Base-by-base conservation (phyloP, 2,888 invertebrate species). In the Blastobasis adustella region DNA sequence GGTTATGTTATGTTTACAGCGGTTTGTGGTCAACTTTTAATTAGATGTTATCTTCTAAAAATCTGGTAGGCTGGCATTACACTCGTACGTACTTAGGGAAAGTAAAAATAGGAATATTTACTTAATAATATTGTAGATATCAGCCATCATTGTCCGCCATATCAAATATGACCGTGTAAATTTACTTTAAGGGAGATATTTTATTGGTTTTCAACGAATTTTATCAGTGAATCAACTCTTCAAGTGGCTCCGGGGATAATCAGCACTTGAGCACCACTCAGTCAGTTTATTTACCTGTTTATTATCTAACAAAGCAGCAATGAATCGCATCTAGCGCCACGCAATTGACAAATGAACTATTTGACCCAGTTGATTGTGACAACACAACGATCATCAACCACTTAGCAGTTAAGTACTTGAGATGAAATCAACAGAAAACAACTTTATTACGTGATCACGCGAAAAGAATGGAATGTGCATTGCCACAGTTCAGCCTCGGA, bases 401-500 rank as follows among this genome's bases (percentile, higher is more conserved):
- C 42, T 68, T 67, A 69, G 69, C 65, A 65, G 65, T 50, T 38
- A 45, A 45, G 54, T 50, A 55, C 53, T 54, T 51, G 47, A 56
- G 55, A 55, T 58, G 46, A 51, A 58, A 57, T 61, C 65, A 63
- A 60, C 65, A 63, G 71, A 67, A n/a, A 69, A 67, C 70, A 70
- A 68, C 61, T 57, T 57, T 59, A 71, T 84, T 85, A 82, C 79
- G 79, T 82, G 77, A 81, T 57, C 70, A 60, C 63, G 62, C 67
- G 59, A 62, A 74, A 76, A 81, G 70, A 79, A 82, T 78, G 77
- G 76, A 77, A 81, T 73, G 74, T 64, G 65, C 73, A 76, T 82
- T 80, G 76, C 81, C 73, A 80, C 76, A 82, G 71, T 67, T 69
- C 76, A 79, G 67, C 79, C 78, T 81, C 79, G 79, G 75, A 78